phyloP scores from a whole-genome alignment of 2,888 invertebrate genomes.

The Junonia oenone region DNA sequence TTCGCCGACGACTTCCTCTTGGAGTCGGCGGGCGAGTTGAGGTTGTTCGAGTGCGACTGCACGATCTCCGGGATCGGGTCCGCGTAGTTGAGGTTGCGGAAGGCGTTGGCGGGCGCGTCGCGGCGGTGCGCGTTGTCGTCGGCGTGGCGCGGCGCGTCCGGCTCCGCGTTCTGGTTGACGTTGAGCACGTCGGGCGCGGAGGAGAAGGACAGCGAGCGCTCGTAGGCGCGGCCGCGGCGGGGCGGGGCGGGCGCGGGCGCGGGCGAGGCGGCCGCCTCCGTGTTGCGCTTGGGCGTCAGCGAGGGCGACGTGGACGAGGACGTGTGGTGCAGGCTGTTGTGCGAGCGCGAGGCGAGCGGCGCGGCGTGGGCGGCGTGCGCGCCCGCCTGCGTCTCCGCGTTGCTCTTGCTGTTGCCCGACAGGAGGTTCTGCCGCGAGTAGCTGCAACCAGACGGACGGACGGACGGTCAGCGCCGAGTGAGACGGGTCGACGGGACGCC shows the following conservation, averaged over 20 bases:
- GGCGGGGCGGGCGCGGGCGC: constrained; percentile 29
- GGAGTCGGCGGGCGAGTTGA: constrained; percentile 49
- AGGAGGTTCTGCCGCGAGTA: constrained; percentile 94
- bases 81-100: constrained; percentile 58
- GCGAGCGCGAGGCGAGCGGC: constrained; percentile 77
- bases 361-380: constrained; percentile 60
- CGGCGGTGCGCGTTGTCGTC: constrained; percentile 49
- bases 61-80: constrained; percentile 68
- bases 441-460: constrained; percentile 75
- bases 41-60: constrained; percentile 66
- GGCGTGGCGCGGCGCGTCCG: constrained; percentile 45
- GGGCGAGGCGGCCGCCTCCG: constrained; percentile 50
- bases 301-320: constrained; percentile 48
- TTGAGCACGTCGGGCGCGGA: constrained; percentile 80
- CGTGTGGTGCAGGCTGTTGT: constrained; percentile 68
- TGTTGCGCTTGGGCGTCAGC: constrained; percentile 60
- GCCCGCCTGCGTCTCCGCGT: constrained; percentile 77
- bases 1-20: constrained; percentile 71
- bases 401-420: constrained; percentile 86
- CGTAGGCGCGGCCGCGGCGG: constrained; percentile 54
- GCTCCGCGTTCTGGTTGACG: constrained; percentile 66
- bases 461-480: background rate
- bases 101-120: constrained; percentile 43
- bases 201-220: constrained; percentile 66
- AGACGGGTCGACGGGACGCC: background rate